Evolutionary conservation across 2,113 vertebrate genomes (phyloP).

Genomic region (Tretioscincus oriximinensis): DNA sequence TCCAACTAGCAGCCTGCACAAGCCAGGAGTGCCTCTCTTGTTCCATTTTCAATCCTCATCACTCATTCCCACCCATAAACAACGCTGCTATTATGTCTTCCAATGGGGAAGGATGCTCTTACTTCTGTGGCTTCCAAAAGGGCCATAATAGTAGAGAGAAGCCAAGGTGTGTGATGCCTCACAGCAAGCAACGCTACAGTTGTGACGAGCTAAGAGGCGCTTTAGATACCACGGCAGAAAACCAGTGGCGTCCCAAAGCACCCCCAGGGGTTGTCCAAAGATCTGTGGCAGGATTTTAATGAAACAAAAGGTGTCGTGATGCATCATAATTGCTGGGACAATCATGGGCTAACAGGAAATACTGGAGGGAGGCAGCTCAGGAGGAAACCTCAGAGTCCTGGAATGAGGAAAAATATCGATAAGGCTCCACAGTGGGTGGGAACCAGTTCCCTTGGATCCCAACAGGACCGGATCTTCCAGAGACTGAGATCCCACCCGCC

Average conservation of each 20-base stretch:
- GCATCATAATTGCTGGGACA: not conserved
- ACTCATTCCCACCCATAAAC: not conserved
- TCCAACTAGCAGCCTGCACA: not conserved
- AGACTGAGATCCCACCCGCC: not conserved
- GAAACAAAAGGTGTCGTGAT: not conserved
- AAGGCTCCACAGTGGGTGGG: not conserved
- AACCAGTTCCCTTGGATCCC: not conserved
- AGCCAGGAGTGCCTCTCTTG: not conserved
- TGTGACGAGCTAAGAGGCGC: not conserved
- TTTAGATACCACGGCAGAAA: not conserved
- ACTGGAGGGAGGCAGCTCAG: not conserved
- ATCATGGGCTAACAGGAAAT: not conserved
- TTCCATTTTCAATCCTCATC: not conserved
- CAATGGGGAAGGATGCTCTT: not conserved
- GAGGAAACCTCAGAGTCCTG: not conserved
- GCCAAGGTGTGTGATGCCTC: not conserved
- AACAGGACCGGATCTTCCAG: not conserved
- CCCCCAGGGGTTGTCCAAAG: not conserved
- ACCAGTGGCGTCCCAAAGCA: not conserved
- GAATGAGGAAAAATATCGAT: not conserved
- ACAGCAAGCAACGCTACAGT: not conserved
- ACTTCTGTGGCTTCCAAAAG: not conserved
- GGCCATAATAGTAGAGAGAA: not conserved
- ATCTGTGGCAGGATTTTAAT: too few relatives aligned
- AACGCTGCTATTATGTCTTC: not conserved